Percentiles rank a stretch among this genome's conserved stretches.
Evolutionary conservation across 2,113 vertebrate genomes (phyloP).

Genomic region (Chamaea fasciata): DNA sequence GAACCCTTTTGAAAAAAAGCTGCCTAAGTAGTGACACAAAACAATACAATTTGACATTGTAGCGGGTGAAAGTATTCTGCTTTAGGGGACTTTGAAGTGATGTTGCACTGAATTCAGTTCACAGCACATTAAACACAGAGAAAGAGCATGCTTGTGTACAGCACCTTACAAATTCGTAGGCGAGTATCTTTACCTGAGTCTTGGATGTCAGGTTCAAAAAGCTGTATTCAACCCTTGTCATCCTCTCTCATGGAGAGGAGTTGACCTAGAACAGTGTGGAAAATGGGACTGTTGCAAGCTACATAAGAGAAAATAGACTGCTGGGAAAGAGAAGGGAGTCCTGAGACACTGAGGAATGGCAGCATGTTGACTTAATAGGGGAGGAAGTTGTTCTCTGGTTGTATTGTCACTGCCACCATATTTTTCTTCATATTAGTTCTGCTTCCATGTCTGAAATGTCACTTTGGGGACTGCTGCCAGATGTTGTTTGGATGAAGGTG

Average conservation of each 20-base stretch:
- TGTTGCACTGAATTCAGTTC: background rate
- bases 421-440: constrained; percentile 51
- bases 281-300: background rate
- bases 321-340: background rate
- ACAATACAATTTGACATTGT: background rate
- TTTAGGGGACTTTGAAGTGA: background rate
- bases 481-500: constrained; percentile 59
- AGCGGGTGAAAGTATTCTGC: background rate
- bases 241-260: background rate
- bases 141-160: background rate
- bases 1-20: background rate
- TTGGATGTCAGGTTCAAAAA: background rate
- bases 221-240: background rate
- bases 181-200: background rate
- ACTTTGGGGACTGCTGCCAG: constrained; percentile 50
- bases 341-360: background rate
- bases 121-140: background rate
- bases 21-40: background rate
- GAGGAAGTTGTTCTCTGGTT: background rate
- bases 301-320: background rate
- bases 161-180: background rate
- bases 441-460: constrained; percentile 25
- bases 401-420: background rate
- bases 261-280: background rate
- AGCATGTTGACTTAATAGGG: background rate